Evolutionary conservation across 2,113 vertebrate genomes (phyloP), one percentile per base, ranked within the genome.

Genomic region (Ceyx cyanopectus): DNA sequence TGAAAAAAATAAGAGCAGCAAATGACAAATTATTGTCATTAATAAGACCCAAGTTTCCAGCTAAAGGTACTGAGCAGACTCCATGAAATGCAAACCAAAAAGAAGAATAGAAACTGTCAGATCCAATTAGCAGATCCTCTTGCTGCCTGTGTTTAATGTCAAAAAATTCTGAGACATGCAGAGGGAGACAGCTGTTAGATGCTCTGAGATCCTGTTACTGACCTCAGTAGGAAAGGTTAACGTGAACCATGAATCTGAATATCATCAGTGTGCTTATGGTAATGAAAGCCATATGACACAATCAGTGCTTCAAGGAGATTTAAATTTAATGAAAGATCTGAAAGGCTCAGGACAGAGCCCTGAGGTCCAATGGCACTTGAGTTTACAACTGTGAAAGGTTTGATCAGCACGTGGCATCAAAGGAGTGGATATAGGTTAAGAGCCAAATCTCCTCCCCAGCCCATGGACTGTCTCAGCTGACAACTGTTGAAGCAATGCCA

Each of bases 181-280:
- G 6, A 23, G 93, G 81, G 89, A 97, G 95, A 96, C 84, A 95
- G 92, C 85, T 89, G 80, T 92, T 88, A 94, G 97, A 95, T 11
- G 30, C 70, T 84, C 58, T 90, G 85, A 94, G 95, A 92, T 97
- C 92, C 78, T 93, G 82, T 97, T 97, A 95, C 96, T 85, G 91
- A 96, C 96, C 95, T 94, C 82, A 70, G 94, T 89, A 96, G 95
- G 77, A 95, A 93, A 97, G 97, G 96, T 96, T 96, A 97, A 95
- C 72, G 1, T 46, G 79, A 93, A 96, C 90, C 90, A 92, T 13
- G 18, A 95, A 93, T 91, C 94, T 92, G 87, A 96, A 90, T 95
- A 96, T 92, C 95, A 87, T 93, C 95, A 87, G 46, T 3, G 1
- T 75, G 65, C 83, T 86, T 51, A 62, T 69, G 74, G 29, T 95